These are phyloP conservation scores for Porites cylindrica DNA, from an alignment of 92 coral and sea anemone genomes.

Conservation along the genomic window DNA sequence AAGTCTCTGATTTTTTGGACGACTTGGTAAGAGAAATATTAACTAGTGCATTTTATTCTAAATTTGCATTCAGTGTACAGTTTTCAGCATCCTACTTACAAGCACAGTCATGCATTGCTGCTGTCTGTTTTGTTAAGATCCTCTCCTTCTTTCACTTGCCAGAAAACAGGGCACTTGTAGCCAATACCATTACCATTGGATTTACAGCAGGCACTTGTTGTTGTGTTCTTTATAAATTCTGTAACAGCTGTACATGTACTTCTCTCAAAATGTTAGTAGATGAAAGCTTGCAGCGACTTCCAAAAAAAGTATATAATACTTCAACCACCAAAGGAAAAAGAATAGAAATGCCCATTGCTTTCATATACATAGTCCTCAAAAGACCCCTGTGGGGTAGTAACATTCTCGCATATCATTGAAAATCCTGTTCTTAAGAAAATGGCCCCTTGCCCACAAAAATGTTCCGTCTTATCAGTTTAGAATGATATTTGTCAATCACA, in stretches of 20 bases:
- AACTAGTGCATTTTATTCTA: not conserved
- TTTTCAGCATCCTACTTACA: not conserved
- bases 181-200: not conserved
- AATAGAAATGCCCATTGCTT: not conserved
- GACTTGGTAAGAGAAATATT: not conserved
- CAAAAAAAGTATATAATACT: not conserved
- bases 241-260: not conserved
- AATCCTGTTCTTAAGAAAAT: slow-evolving; percentile 10
- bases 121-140: not conserved
- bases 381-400: too few species aligned
- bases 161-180: not conserved
- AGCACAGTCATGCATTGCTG: not conserved
- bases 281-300: not conserved
- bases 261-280: not conserved
- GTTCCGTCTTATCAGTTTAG: not conserved
- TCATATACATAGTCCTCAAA: not conserved
- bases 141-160: not conserved
- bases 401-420: not conserved
- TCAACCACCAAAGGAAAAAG: not conserved
- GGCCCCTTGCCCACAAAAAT: slow-evolving; percentile 13
- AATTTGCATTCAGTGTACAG: not conserved
- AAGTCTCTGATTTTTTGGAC: slow-evolving; percentile 1
- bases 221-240: not conserved
- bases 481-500: not conserved
- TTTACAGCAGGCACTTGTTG: not conserved